Percentiles rank a stretch among this genome's conserved stretches.
Conservation (phyloP, 2,113 vertebrate species). For the Lycaon pictus region DNA sequence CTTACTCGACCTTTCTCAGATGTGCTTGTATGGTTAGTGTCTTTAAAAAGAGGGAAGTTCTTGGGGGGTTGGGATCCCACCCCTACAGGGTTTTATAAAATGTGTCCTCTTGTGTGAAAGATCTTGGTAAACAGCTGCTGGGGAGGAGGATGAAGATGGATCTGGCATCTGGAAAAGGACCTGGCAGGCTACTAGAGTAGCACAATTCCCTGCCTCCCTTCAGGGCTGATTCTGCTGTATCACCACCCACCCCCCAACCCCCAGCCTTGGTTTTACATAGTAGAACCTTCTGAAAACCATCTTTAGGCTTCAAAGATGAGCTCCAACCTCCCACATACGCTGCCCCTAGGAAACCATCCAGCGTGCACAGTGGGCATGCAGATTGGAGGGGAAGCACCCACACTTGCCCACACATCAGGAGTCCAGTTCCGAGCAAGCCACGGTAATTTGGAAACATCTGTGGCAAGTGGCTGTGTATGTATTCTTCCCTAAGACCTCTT, state of each 20-base stretch:
- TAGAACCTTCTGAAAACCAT: not conserved
- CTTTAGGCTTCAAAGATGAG: not conserved
- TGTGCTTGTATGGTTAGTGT: not conserved
- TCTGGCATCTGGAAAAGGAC: not conserved
- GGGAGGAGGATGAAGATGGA: not conserved
- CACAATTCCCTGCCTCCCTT: not conserved
- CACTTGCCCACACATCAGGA: too few species aligned
- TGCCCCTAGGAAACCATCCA: not conserved
- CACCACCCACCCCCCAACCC: not conserved
- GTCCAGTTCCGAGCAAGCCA: not conserved
- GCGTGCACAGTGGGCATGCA: accelerated
- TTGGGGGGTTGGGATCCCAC: not conserved
- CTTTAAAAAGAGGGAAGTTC: not conserved
- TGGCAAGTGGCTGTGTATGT: not conserved
- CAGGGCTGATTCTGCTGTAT: not conserved
- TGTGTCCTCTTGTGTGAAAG: not conserved
- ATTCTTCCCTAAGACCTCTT: not conserved
- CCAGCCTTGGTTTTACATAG: not conserved
- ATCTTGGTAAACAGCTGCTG: not conserved
- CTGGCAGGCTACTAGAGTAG: not conserved
- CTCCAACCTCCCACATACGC: not conserved
- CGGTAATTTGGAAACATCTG: not conserved
- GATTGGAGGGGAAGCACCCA: not conserved
- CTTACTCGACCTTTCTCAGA: not conserved
- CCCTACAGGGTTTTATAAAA: not conserved